Base-by-base conservation (phyloP, 92 coral and sea anemone genomes). In the Zoanthus gigantus region DNA sequence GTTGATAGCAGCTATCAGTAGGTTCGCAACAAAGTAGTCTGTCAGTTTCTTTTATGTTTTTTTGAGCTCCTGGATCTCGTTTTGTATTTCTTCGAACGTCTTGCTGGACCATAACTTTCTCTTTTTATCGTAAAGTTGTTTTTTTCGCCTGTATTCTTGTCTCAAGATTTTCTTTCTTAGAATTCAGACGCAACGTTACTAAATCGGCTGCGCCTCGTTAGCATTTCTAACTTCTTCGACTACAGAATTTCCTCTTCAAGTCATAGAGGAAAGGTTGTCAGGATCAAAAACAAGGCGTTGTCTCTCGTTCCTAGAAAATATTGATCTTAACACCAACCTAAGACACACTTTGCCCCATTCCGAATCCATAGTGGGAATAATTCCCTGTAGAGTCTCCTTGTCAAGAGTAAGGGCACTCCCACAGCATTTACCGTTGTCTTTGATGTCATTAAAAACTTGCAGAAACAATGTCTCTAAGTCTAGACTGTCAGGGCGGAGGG, bases 371-470 rank as follows among this genome's bases (percentile, higher is more conserved):
- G 88, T 85, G 74, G 88, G 15, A 29, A 85, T 34, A 18, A 85
- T 85, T 42, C 88, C 88, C 45, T 85, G 88, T 15, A 85, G 56
- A 73, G 75, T 85, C 48, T 85, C 88, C 82, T 85, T 85, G 48
- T 74, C 88, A 45, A 85, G 82, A 32, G 73, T 72, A 42, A 84
- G 80, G 29, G 72, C 88, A 56, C 88, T 73, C 72, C 73, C 12
- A 6, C 72, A 12, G 11, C 37, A 67, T 75, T 83, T 79, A 79
- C 42, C 31, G 17, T 46, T 45, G 23, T 23, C 23, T 23, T 23
- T 23, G 30, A 10, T n/a, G 56, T 28, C 82, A 75, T 45, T 75
- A 85, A 85, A 83, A 85, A 85, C 42, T 74, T 85, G 52, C 82
- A 75, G 28, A 34, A 85, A 45, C n/a, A 85, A 85, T 73, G 72